A percentile compares a stretch with the other conserved stretches of the same genome.
These are phyloP conservation scores for Ispidina picta DNA, from an alignment of 2,797 vertebrate species.

Conservation along the genomic window DNA sequence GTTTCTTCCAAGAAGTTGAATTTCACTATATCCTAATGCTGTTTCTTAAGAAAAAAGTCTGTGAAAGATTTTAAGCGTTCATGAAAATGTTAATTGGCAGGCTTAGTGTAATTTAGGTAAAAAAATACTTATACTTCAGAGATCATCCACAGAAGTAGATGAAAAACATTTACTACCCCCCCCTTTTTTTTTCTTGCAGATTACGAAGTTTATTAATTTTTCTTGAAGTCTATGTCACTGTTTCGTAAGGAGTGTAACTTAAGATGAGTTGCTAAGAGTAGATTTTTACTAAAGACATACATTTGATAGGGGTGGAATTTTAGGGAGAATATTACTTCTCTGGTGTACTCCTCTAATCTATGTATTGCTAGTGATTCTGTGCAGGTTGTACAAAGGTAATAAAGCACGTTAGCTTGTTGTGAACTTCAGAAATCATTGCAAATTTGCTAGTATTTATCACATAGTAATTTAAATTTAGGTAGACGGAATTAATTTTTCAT, in stretches of 20 bases:
- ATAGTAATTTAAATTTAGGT: background rate
- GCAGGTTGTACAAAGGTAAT: background rate
- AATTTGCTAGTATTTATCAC: background rate
- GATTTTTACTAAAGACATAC: background rate
- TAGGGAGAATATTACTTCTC: background rate
- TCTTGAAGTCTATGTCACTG: background rate
- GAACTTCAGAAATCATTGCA: background rate
- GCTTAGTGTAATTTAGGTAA: background rate
- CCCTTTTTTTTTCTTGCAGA: background rate
- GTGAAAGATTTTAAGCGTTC: background rate
- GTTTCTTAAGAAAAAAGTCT: background rate
- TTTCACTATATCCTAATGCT: background rate
- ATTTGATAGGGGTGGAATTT: background rate
- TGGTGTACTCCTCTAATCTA: background rate
- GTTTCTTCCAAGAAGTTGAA: background rate
- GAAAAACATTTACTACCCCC: background rate
- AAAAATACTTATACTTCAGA: background rate
- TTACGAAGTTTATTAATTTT: background rate
- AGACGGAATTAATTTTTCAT: background rate
- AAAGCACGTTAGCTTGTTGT: background rate
- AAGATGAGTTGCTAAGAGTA: background rate
- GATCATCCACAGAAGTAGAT: background rate
- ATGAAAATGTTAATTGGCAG: background rate
- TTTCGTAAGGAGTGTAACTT: background rate
- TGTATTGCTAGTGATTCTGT: background rate